Evolutionary conservation across 2,888 invertebrate genomes (phyloP).

Genomic region (Erebia aethiops): DNA sequence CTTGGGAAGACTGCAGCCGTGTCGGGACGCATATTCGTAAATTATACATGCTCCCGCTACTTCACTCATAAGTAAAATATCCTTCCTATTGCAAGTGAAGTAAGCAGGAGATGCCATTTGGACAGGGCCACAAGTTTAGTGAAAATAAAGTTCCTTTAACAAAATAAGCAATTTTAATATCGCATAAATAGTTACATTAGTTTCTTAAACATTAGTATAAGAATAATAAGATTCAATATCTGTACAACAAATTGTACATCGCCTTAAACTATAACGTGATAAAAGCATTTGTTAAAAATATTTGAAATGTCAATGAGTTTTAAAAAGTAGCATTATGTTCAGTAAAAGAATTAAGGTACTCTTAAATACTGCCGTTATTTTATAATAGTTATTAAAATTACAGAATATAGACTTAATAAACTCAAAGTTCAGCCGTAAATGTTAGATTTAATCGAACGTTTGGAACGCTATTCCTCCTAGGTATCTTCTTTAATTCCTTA

Average conservation of each 20-base stretch:
- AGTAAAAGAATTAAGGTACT: conserved; percentile 35
- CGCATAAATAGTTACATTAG: conserved; percentile 71
- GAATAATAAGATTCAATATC: conserved; percentile 78
- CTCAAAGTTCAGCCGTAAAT: conserved; percentile 63
- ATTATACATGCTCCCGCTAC: too few species aligned
- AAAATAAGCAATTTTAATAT: conserved; percentile 42
- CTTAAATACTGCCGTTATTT: conserved; percentile 28
- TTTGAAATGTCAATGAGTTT: conserved; percentile 8
- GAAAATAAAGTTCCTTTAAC: background rate
- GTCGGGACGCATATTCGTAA: too few species aligned
- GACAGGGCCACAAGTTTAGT: too few species aligned
- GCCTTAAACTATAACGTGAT: conserved; percentile 42
- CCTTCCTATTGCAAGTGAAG: too few species aligned
- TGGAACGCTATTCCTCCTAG: conserved; percentile 76
- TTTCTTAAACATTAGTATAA: conserved; percentile 60
- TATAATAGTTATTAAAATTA: background rate
- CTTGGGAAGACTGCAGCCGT: too few species aligned
- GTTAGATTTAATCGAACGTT: conserved; percentile 70
- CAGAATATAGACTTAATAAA: background rate
- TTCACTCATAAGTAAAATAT: too few species aligned
- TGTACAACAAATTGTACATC: conserved; percentile 75
- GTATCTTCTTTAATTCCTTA: conserved; percentile 66
- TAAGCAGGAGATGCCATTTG: too few species aligned
- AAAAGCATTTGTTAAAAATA: conserved; percentile 10
- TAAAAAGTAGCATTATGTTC: background rate